These are phyloP conservation scores for Leptatherina wallacei DNA, from an alignment of 2,797 vertebrate genomes.

Conservation along the genomic window DNA sequence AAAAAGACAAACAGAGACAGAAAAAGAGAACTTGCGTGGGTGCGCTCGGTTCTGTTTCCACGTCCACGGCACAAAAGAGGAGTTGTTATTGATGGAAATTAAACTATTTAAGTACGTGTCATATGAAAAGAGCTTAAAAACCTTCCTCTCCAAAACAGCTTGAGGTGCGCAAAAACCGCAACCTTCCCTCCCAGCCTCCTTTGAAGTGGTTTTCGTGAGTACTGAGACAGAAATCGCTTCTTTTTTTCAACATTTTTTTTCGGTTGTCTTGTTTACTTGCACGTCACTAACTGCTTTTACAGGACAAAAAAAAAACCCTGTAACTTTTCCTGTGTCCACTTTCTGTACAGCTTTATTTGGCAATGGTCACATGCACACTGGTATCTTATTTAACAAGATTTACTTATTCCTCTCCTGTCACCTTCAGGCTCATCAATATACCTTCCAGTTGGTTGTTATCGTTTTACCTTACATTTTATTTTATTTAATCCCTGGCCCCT, in stretches of 20 bases:
- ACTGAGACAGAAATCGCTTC: conserved; percentile 3
- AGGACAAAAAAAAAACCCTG: conserved; percentile 49
- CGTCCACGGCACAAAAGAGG: conserved; percentile 39
- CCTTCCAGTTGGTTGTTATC: too few relatives aligned
- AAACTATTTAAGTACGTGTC: conserved; percentile 34
- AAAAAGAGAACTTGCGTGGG: conserved; percentile 60
- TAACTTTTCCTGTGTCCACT: conserved; percentile 35
- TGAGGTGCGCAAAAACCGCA: conserved; percentile 59
- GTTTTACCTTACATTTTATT: too few relatives aligned
- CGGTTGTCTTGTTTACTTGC: conserved; percentile 40
- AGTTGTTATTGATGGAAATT: conserved; percentile 76
- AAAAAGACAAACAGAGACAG: conserved; percentile 1
- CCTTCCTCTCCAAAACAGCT: conserved; percentile 71
- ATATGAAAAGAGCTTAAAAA: conserved; percentile 38
- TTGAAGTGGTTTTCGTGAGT: conserved; percentile 71
- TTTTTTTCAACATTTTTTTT: conserved; percentile 3
- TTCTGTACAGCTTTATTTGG: conserved; percentile 3
- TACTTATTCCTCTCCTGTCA: too few relatives aligned
- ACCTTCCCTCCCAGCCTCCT: conserved; percentile 27
- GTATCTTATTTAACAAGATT: too few relatives aligned
- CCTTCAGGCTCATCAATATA: too few relatives aligned
- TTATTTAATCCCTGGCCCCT: not conserved
- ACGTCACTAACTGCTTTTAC: conserved; percentile 48
- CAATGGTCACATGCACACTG: not conserved
- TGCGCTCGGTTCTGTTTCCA: conserved; percentile 63